Conservation (phyloP, 2,113 vertebrate species). For the Tapirus terrestris region DNA sequence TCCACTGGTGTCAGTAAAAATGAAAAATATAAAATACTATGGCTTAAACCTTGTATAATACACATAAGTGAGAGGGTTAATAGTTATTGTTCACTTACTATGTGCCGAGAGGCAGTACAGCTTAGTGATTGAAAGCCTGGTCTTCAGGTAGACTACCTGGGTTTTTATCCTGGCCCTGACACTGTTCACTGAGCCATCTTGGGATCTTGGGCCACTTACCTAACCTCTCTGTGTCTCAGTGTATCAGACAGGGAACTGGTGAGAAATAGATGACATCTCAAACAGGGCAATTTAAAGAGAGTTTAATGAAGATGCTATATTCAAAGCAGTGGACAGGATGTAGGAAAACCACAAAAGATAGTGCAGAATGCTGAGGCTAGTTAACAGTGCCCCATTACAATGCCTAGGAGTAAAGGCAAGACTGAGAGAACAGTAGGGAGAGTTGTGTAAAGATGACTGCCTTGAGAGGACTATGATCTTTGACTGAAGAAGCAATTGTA, state of each 20-base stretch:
- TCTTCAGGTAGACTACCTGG: neutral
- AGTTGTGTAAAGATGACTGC: neutral
- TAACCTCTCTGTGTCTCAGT: neutral
- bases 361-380: neutral
- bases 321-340: neutral
- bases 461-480: neutral
- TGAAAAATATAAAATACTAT: neutral
- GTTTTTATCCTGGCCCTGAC: neutral
- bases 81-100: neutral
- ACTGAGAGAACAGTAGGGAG: neutral
- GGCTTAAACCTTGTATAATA: neutral
- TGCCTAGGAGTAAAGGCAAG: neutral
- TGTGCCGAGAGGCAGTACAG: neutral
- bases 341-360: constrained; percentile 4
- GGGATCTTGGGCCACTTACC: neutral
- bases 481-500: neutral
- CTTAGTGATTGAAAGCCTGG: neutral
- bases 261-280: neutral
- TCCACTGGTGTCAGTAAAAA: neutral
- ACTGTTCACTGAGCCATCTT: neutral
- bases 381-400: neutral
- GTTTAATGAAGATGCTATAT: neutral
- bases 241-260: neutral
- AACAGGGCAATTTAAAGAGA: neutral
- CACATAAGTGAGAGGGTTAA: neutral